Evolutionary conservation across 2,888 invertebrate genomes (phyloP), one percentile per base, ranked within the genome.

Genomic region (Muscina levida): DNA sequence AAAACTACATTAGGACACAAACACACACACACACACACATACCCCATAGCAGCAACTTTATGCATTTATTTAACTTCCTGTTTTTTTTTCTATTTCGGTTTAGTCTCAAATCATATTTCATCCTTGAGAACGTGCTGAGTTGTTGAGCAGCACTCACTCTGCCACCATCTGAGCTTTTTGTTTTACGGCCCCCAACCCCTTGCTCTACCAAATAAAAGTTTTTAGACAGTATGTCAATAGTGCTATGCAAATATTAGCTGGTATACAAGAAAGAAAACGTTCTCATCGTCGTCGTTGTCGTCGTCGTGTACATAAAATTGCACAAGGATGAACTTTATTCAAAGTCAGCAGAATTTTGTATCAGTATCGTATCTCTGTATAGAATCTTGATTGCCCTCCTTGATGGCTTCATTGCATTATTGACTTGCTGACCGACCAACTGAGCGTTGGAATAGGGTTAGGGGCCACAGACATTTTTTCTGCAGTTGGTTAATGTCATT

Each of bases 151-250:
- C 31, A 15, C 19, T 31, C 42, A 10, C 39, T 19, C 62, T 11
- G 62, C 8, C 19, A 42, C 42, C 31, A 31, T 31, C 31, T 31
- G 8, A 31, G 19, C 5, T 62, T 59, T 0, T 56, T 56, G 76
- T 77, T 73, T 71, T 31, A 3, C 31, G 31, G 31, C 8, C n/a
- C n/a, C n/a, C n/a, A n/a, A n/a, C n/a, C n/a, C n/a, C n/a, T 73
- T 66, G 68, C 71, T 31, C 31, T 39, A 56, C 53, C n/a, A 74
- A n/a, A n/a, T n/a, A n/a, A n/a, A 81, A 81, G 56, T 81, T 81
- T 81, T 81, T 81, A 81, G 81, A 81, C 81, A 72, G 77, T 81
- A 44, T 81, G 81, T 81, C 81, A 81, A 81, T 81, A 81, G 81
- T 81, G 74, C 75, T 81, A 77, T 77, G 77, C 68, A 77, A 81